Evolutionary conservation across 2,113 vertebrate genomes (phyloP), one percentile per base, ranked within the genome.

Genomic region (Picathartes gymnocephalus): DNA sequence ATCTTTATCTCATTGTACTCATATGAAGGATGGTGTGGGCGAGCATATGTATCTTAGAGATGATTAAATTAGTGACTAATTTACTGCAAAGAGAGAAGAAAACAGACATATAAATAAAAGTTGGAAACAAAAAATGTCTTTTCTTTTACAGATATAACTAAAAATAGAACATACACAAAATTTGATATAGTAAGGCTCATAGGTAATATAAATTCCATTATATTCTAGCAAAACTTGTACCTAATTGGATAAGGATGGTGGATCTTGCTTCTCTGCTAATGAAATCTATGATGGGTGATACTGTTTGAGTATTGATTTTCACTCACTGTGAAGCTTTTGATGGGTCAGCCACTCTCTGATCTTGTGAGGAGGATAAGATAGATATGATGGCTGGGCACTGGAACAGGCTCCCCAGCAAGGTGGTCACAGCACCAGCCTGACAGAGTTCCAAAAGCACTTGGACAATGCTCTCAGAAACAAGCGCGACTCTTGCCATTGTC

Each of bases 1-100:
- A 45, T 61, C 50, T 96, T 96, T 94, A 79, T 69, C 64, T 91
- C 62, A 91, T 79, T 93, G 76, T 96, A 54, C 50, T 95, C 33
- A 8, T 74, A 51, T 50, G 81, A 90, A 92, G 44, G 48, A 76
- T 72, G 28, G 73, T 62, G 86, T 90, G 58, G 76, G 74, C 6
- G 71, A 92, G 64, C 64, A 84, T 83, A 91, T 81, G 88, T 57
- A 88, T 78, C 84, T 96, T 88, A 88, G 94, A 95, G 84, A 92
- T 71, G 47, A 95, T 95, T 93, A 84, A 92, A 95, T 96, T 93
- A 92, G 60, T 96, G 68, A 92, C 50, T 77, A 94, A 93, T 91
- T 94, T 93, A 81, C 68, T 81, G 61, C 27, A 88, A 94, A 87
- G 72, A 72, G 60, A 88, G 47, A 93, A 81, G 45, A 93, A 92